These are phyloP conservation scores for Hylaeus volcanicus DNA, from an alignment of 1,140 invertebrate genomes.

Conservation along the genomic window DNA sequence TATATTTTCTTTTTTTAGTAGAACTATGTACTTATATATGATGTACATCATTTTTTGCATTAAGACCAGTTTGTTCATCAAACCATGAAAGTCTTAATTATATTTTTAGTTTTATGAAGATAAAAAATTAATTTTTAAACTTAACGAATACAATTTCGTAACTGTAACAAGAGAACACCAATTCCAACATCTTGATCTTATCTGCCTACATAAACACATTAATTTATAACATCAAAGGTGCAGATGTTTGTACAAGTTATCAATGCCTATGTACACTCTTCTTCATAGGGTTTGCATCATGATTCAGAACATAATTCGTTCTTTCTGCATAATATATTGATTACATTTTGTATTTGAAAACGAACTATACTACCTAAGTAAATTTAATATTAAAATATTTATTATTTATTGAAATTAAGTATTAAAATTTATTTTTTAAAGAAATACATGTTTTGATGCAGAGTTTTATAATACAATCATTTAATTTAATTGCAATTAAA, in stretches of 20 bases:
- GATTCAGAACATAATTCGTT: constrained; percentile 19
- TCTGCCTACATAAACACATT: constrained; percentile 39
- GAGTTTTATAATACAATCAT: no score
- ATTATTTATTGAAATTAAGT: neutral
- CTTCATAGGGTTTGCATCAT: constrained; percentile 6
- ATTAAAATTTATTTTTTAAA: neutral
- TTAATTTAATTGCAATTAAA: no score
- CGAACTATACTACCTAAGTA: no score
- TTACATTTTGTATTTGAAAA: neutral
- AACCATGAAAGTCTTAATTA: neutral
- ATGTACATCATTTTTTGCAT: no score
- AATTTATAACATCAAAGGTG: constrained; percentile 58
- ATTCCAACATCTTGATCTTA: constrained; percentile 48
- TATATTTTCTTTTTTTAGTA: neutral
- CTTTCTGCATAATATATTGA: neutral
- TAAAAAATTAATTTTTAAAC: neutral
- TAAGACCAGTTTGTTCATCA: neutral
- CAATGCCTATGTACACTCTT: constrained; percentile 37
- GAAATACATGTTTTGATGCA: no score
- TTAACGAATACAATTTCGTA: neutral
- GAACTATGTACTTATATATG: neutral
- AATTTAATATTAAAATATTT: neutral
- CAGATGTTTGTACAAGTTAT: constrained; percentile 56
- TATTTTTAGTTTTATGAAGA: neutral
- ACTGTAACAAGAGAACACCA: constrained; percentile 16